Conservation (phyloP, 2,113 vertebrate species). For the Chlorodrepanis virens region DNA sequence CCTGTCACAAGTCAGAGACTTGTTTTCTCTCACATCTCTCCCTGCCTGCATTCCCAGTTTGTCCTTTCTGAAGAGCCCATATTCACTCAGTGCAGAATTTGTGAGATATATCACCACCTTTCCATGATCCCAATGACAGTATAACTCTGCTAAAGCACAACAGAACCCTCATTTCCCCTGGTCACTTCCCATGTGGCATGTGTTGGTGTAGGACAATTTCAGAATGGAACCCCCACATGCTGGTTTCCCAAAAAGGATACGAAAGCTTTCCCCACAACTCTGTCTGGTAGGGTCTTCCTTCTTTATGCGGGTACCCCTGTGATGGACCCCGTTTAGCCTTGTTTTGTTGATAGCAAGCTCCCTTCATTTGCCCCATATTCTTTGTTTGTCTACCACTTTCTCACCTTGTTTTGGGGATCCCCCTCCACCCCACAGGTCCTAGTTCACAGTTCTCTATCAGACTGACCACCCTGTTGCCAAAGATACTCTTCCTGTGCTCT, state of each 20-base stretch:
- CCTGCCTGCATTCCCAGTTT: neutral
- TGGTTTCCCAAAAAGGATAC: neutral
- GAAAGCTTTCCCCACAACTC: neutral
- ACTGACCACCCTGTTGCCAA: neutral
- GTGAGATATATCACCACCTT: too few species aligned
- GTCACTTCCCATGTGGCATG: accelerated
- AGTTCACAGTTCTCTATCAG: neutral
- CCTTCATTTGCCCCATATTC: neutral
- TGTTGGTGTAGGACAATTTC: accelerated
- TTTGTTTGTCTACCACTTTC: neutral
- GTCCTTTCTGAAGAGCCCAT: neutral
- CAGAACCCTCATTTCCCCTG: neutral
- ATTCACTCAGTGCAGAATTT: neutral
- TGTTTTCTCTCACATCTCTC: neutral
- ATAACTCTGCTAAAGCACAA: neutral
- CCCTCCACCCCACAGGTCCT: neutral
- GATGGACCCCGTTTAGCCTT: accelerated
- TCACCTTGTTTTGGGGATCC: neutral
- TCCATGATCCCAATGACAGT: neutral
- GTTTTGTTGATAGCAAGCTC: neutral
- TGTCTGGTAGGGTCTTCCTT: neutral
- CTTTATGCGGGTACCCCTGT: neutral
- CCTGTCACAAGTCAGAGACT: neutral
- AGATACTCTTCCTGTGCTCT: neutral
- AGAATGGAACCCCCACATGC: accelerated